Evolutionary conservation across 2,888 invertebrate species (phyloP).

Genomic region (Ormyrus rosae): DNA sequence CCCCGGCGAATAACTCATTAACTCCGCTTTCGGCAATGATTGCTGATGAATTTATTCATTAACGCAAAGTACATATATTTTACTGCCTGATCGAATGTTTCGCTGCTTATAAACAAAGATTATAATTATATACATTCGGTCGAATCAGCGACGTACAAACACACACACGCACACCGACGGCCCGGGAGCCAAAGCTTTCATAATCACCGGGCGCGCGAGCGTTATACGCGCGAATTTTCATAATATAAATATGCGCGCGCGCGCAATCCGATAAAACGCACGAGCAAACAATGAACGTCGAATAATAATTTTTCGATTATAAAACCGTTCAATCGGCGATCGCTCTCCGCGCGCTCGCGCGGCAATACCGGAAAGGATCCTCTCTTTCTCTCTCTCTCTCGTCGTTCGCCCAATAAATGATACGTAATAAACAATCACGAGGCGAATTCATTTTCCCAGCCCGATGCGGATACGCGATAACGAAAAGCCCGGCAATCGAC

Average conservation of each 20-base stretch:
- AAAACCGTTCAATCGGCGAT: conserved; percentile 30
- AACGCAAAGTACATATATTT: conserved; percentile 36
- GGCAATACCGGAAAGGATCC: conserved; percentile 19
- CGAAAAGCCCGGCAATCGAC: conserved; percentile 42
- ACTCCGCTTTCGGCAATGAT: conserved; percentile 25
- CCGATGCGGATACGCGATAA: conserved; percentile 44
- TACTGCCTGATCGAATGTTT: conserved; percentile 41
- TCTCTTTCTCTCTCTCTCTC: neutral
- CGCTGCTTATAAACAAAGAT: conserved; percentile 34
- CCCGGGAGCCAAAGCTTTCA: too few species aligned
- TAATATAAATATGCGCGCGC: neutral
- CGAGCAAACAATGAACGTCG: conserved; percentile 23
- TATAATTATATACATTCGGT: conserved; percentile 27
- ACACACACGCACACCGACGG: neutral
- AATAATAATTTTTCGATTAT: conserved; percentile 48
- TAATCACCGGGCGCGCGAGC: too few species aligned
- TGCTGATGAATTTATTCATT: conserved; percentile 42
- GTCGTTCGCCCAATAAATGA: conserved; percentile 27
- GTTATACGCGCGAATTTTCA: neutral
- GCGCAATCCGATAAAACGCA: conserved; percentile 25
- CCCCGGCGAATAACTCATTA: conserved; percentile 36
- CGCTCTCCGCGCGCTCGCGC: neutral
- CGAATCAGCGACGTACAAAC: conserved; percentile 7
- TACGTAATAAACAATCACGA: conserved; percentile 51
- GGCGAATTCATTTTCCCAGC: conserved; percentile 39